Conservation (phyloP, 2,113 vertebrate genomes). For the Pituophis catenifer region DNA sequence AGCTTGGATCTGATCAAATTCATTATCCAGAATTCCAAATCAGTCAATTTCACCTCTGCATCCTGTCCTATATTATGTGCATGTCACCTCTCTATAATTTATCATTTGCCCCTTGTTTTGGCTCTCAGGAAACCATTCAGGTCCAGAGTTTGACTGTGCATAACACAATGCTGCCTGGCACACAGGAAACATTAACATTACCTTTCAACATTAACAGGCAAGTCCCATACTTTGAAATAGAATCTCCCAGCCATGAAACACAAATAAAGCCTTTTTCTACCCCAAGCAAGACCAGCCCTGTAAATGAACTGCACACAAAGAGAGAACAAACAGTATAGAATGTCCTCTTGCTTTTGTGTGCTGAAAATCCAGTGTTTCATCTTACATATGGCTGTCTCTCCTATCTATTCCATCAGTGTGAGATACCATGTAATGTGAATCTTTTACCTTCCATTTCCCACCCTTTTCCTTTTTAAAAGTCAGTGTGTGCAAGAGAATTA, state of each 20-base stretch:
- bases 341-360: constrained; percentile 69
- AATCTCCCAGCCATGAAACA: constrained; percentile 52
- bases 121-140: not conserved
- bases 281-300: constrained; percentile 46
- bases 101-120: not conserved
- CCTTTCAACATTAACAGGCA: constrained; percentile 4
- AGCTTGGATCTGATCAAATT: not conserved
- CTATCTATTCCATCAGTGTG: constrained; percentile 69
- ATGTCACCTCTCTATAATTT: not conserved
- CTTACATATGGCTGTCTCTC: constrained; percentile 63
- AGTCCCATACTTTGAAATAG: constrained; percentile 31
- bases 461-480: constrained; percentile 53
- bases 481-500: constrained; percentile 56
- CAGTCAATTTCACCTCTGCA: not conserved
- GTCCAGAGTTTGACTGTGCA: not conserved
- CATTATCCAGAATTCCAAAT: not conserved
- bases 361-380: constrained; percentile 70
- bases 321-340: constrained; percentile 67
- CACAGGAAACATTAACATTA: not conserved
- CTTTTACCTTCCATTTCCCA: constrained; percentile 38
- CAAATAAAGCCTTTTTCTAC: constrained; percentile 55
- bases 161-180: not conserved
- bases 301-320: constrained; percentile 58
- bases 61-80: not conserved
- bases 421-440: constrained; percentile 62